Base-by-base conservation (phyloP, 2,113 vertebrate genomes). In the Aleadryas rufinucha region DNA sequence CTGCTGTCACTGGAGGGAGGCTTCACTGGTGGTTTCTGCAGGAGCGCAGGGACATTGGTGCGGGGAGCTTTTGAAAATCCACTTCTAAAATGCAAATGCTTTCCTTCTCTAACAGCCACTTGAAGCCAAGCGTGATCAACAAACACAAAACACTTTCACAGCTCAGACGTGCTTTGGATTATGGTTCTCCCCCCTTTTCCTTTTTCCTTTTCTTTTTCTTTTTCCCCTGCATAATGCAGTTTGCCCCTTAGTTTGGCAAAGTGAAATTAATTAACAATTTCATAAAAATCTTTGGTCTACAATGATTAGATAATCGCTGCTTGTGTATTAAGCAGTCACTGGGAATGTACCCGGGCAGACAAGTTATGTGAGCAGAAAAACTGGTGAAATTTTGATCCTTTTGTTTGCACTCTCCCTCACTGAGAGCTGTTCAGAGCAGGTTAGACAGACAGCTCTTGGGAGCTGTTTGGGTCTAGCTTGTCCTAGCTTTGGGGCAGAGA, bases 71-170 rank as follows among this genome's bases (percentile, higher is more conserved):
- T 79, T 57, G 74, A 82, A 95, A 95, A 91, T 54, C 39, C 50
- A 72, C 45, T 71, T 94, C 66, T 82, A 23, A 96, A 82, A 93
- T 83, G 70, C 50, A 94, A 79, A 91, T 84, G 27, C 70, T 79
- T 82, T 80, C 52, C 20, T 87, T 89, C 84, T 68, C 69, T 82
- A 79, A 72, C 83, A 87, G 41, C 19, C 57, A 42, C 59, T 96
- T 65, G 66, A 87, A 94, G 26, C 53, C 63, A 85, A 64, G 65
- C 5, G 0, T 76, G 77, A 68, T 82, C 72, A 68, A 72, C 39
- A 92, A 90, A 65, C 65, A 85, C 15, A 45, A 54, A 93, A 76
- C 66, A 45, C 66, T 83, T 71, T 52, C 61, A 72, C 57, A 79
- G 57, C 80, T 87, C 76, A 84, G 76, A 57, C 14, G 2, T 71